phyloP scores from a whole-genome alignment of 2,113 vertebrate genomes.

The Fukomys damarensis region DNA sequence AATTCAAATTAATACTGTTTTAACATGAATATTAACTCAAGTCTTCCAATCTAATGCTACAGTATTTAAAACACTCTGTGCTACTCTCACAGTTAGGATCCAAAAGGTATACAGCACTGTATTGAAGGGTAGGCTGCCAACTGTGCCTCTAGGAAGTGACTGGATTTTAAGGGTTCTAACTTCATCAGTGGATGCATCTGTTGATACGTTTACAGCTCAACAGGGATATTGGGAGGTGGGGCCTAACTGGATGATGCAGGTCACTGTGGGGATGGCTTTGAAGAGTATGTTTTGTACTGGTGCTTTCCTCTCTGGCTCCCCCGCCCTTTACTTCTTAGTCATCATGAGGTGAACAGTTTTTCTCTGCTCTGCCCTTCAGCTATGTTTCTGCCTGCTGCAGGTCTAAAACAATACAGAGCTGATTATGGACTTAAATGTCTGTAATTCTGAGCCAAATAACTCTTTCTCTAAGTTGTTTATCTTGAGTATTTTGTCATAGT shows the following conservation, averaged over 20 bases:
- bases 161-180: not conserved
- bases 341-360: not conserved
- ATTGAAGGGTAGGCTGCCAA: not conserved
- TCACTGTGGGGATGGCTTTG: not conserved
- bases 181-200: not conserved
- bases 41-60: not conserved
- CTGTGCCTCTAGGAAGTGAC: not conserved
- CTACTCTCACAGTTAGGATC: not conserved
- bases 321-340: not conserved
- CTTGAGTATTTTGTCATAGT: not conserved
- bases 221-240: not conserved
- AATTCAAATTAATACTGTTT: not conserved
- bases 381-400: not conserved
- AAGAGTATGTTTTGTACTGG: not conserved
- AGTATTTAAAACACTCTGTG: not conserved
- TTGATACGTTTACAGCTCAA: not conserved
- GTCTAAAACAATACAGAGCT: not conserved
- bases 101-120: not conserved
- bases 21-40: constrained; percentile 5
- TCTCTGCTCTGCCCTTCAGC: not conserved
- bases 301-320: not conserved
- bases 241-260: not conserved
- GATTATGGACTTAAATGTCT: not conserved
- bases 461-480: not conserved
- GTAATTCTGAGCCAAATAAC: not conserved